Evolutionary conservation across 2,888 invertebrate species (phyloP).

Genomic region (Luffia ferchaultella): DNA sequence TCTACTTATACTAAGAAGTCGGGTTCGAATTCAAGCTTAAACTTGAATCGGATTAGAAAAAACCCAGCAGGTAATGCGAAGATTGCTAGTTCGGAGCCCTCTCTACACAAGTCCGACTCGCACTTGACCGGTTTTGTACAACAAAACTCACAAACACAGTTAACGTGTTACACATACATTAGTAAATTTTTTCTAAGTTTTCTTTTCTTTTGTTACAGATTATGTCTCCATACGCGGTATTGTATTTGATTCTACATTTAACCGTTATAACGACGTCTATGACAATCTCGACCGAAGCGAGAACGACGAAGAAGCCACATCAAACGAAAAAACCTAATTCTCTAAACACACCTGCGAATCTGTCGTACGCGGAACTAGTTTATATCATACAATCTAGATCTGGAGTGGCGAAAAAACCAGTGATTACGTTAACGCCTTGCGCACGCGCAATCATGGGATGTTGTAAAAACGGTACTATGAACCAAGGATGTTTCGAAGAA

Average conservation of each 20-base stretch:
- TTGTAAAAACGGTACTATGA: constrained; percentile 61
- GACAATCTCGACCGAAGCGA: background rate
- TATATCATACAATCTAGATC: constrained; percentile 31
- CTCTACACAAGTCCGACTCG: too few species aligned
- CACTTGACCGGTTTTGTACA: too few species aligned
- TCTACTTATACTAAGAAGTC: too few species aligned
- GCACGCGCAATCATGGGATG: constrained; percentile 81
- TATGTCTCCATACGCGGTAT: background rate
- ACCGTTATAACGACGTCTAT: background rate
- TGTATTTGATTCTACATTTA: background rate
- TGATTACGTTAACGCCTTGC: constrained; percentile 62
- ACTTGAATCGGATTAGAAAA: too few species aligned
- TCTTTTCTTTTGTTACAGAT: too few species aligned
- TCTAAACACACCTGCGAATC: constrained; percentile 31
- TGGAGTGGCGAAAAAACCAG: constrained; percentile 21
- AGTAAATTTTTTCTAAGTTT: too few species aligned
- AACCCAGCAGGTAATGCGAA: too few species aligned
- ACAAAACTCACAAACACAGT: too few species aligned
- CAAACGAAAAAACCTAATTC: constrained; percentile 28
- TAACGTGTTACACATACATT: too few species aligned
- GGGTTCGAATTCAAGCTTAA: too few species aligned
- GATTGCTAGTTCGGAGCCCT: too few species aligned
- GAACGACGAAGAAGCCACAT: constrained; percentile 6
- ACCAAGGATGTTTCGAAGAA: constrained; percentile 74
- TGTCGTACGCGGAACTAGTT: constrained; percentile 37